Conservation (phyloP, 2,888 invertebrate species). For the Agrochola circellaris region DNA sequence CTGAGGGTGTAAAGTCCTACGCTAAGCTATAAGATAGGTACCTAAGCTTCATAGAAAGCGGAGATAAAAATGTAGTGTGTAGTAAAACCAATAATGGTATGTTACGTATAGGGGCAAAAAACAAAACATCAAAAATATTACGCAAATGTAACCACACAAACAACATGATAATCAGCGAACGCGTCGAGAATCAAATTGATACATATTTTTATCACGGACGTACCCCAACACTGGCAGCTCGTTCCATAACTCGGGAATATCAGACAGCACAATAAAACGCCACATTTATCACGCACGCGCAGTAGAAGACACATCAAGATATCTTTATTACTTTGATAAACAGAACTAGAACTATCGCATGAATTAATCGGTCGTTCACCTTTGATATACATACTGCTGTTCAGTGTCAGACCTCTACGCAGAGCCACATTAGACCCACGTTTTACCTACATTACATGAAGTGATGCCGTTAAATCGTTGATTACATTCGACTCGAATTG, state of each 20-base stretch:
- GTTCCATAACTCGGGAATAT: conserved; percentile 55
- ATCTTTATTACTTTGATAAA: conserved; percentile 86
- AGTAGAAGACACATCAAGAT: conserved; percentile 76
- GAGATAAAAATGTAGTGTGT: background rate
- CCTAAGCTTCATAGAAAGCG: background rate
- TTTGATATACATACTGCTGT: conserved; percentile 49
- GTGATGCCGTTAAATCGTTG: conserved; percentile 44
- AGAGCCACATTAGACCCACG: conserved; percentile 32
- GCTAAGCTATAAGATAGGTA: too few relatives aligned
- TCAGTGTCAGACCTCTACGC: conserved; percentile 49
- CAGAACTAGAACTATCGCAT: conserved; percentile 79
- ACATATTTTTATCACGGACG: conserved; percentile 29
- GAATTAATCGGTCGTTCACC: conserved; percentile 85
- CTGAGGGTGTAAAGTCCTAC: background rate
- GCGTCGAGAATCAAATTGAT: conserved; percentile 33
- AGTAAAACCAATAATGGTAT: background rate
- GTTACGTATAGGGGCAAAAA: background rate
- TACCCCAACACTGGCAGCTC: conserved; percentile 24
- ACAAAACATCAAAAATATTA: conserved; percentile 7
- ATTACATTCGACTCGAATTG: conserved; percentile 45
- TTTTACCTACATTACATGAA: conserved; percentile 47
- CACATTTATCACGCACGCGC: conserved; percentile 68
- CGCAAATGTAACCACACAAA: conserved; percentile 22
- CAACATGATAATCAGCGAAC: conserved; percentile 24
- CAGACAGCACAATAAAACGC: conserved; percentile 58